Base-by-base conservation (phyloP, 2,888 invertebrate genomes). In the Branchellion lobata region DNA sequence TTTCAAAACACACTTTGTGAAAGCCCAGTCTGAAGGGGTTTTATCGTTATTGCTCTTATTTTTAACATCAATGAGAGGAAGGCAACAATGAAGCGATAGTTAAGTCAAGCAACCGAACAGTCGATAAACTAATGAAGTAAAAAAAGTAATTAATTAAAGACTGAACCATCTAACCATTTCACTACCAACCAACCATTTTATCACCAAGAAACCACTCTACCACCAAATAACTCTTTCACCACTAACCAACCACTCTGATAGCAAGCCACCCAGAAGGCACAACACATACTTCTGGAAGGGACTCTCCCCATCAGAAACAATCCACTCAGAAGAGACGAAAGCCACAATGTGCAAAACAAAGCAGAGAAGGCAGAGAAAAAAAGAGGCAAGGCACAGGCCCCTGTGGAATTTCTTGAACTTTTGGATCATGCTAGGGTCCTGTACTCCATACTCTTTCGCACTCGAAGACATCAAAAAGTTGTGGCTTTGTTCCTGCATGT, bases 1-100 rank as follows among this genome's bases (percentile, higher is more conserved):
- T 80, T 40, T 75, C 24, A 53, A 81, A 82, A 68, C 82, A 82
- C 1, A 81, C 82, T 34, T 81, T 78, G 51, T 82, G 82, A 47
- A 81, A 81, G 21, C 82, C 82, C 2, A 82, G 57, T 51, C 80
- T 68, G 69, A 3, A 14, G 3, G 18, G 34, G n/a, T n/a, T n/a
- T n/a, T n/a, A n/a, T n/a, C n/a, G 21, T 51, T 18, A 18, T 51
- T 51, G 14, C 14, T 51, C 14, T 51, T 18, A 51, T 51, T 51
- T 51, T 51, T 18, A 51, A 51, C 21, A 18, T 51, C 51, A n/a
- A n/a, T n/a, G n/a, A n/a, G n/a, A n/a, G n/a, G n/a, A n/a, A n/a
- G n/a, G n/a, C n/a, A n/a, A n/a, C n/a, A n/a, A n/a, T n/a, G n/a
- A n/a, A n/a, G n/a, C n/a, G n/a, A n/a, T n/a, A n/a, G n/a, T n/a